Evolutionary conservation across 2,113 vertebrate species (phyloP), one percentile per base, ranked within the genome.

Genomic region (Calcarius ornatus): DNA sequence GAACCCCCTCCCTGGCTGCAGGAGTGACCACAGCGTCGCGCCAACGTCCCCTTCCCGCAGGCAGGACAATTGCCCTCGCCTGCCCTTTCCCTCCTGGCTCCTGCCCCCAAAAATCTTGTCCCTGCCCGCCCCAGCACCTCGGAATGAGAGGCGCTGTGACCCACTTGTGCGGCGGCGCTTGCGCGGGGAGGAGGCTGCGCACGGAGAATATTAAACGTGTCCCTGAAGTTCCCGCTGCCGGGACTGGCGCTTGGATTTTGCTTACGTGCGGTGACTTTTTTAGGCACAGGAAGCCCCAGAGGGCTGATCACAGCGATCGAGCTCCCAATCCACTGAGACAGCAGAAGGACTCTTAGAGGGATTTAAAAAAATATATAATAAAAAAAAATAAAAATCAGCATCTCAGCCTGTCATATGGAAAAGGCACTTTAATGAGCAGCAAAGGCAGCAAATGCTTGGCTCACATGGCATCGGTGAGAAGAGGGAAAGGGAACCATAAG

Each of bases 291-390:
- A 89, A 96, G 91, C 84, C 97, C 97, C 94, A 30, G 75, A 96
- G 96, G 97, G 96, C 97, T 97, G 91, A 97, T 97, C 96, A 97
- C 90, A 96, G 93, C 53, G n/a, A 95, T 73, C 59, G 27, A 90
- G 90, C 92, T 94, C 93, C 81, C 95, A 97, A 97, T 97, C 95
- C 96, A 96, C 86, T 80, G 95, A 97, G 96, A 97, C 97, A 97
- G 96, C 90, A 96, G 81, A 96, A 96, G 96, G 94, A 91, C 95
- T 97, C 96, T 95, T 96, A 93, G 76, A 97, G 86, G 86, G 94
- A 95, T 96, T 94, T 57, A 16, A 70, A 63, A 71, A 47, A 64
- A n/a, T 27, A 47, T 35, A 53, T 59, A 51, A 77, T 42, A 35
- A 73, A 47, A 22, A n/a, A 45, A 24, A 50, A 31, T 10, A 71